Percentiles rank a stretch among this genome's conserved stretches.
These are phyloP conservation scores for Drosophila macrospina DNA, from an alignment of 2,888 invertebrate genomes.

Conservation along the genomic window DNA sequence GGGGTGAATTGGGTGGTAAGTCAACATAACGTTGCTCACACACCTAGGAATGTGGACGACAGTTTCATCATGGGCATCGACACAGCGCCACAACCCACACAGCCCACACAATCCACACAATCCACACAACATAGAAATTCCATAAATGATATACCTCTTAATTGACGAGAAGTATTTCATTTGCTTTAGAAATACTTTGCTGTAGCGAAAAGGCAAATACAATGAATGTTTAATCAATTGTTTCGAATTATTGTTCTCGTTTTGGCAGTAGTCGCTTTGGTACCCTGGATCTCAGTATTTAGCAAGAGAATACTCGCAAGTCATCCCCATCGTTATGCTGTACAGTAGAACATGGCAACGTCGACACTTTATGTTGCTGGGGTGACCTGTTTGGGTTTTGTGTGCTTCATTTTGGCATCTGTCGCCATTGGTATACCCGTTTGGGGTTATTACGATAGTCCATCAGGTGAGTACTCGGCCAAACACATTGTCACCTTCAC, in stretches of 20 bases:
- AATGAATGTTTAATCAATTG: constrained; percentile 13
- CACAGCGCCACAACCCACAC: background rate
- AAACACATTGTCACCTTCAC: background rate
- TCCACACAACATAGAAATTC: constrained; percentile 25
- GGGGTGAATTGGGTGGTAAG: constrained; percentile 10
- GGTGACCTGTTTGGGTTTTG: constrained; percentile 88
- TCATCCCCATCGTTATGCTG: constrained; percentile 77
- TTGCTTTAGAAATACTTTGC: constrained; percentile 31
- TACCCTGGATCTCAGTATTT: constrained; percentile 63
- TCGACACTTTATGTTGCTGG: constrained; percentile 85
- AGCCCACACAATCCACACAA: too few species aligned
- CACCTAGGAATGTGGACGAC: constrained; percentile 20
- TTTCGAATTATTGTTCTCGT: constrained; percentile 8
- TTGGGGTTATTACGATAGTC: constrained; percentile 92
- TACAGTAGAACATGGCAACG: constrained; percentile 84
- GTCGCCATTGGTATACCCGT: constrained; percentile 93
- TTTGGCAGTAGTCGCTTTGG: background rate
- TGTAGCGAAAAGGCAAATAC: constrained; percentile 26
- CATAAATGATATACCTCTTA: constrained; percentile 27
- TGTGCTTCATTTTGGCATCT: constrained; percentile 92
- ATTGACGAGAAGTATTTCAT: constrained; percentile 31
- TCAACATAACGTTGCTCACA: background rate
- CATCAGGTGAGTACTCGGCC: constrained; percentile 86
- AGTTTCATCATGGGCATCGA: background rate
- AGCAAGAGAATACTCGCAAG: constrained; percentile 37